Conservation (phyloP, 2,797 vertebrate genomes). For the Gobio occitaniae region DNA sequence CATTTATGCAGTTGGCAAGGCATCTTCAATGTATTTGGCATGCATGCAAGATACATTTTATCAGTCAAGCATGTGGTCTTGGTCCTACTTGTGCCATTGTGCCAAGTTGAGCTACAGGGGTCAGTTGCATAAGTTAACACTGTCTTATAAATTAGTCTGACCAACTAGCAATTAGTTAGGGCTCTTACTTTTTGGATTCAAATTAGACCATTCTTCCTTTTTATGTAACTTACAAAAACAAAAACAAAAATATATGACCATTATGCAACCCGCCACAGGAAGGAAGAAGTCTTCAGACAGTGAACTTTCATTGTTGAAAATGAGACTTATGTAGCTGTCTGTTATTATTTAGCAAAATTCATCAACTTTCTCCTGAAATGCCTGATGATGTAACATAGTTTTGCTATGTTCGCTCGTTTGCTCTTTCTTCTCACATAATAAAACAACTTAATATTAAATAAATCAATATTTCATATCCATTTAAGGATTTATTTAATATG, state of each 20-base stretch:
- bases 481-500: neutral
- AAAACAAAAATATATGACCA: no score
- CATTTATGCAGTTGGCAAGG: slow-evolving; percentile 4
- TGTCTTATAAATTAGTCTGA: neutral
- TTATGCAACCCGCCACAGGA: no score
- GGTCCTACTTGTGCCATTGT: neutral
- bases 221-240: no score
- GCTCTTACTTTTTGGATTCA: no score
- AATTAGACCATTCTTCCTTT: neutral
- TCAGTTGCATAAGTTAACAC: neutral
- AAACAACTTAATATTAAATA: neutral
- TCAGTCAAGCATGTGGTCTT: neutral
- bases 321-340: neutral
- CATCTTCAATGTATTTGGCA: neutral
- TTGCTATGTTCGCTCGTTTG: neutral
- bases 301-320: neutral
- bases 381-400: neutral
- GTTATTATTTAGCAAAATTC: neutral
- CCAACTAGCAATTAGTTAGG: neutral
- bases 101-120: neutral
- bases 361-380: neutral
- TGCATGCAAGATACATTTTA: neutral
- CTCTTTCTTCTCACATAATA: neutral
- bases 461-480: neutral
- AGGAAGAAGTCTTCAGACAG: neutral